Evolutionary conservation across 2,797 vertebrate genomes (phyloP), one percentile per base, ranked within the genome.

Genomic region (Spheniscus humboldti): DNA sequence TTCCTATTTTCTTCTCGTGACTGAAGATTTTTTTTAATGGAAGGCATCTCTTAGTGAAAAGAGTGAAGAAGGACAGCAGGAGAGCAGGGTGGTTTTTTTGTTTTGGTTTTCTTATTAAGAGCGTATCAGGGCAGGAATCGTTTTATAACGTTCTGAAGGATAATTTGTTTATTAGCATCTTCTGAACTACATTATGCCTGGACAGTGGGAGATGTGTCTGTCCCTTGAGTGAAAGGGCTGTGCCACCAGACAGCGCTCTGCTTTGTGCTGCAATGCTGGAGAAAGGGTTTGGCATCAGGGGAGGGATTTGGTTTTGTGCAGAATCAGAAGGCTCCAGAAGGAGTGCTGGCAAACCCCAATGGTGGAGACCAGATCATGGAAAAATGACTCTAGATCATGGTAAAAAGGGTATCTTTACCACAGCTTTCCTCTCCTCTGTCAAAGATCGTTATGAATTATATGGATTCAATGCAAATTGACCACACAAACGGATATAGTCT

Each of bases 221-320:
- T 50, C 19, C 31, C 6, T 33, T 63, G 41, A 69, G 10, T 7
- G 14, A 18, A 56, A 59, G 25, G 28, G 45, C 43, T 5, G 48
- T 59, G 39, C 2, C 31, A 5, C 20, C 2, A 2, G 48, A 2
- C 19, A 45, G n/a, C 0, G 2, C 20, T 53, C 25, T 1, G 6
- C 35, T 48, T 57, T 23, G 33, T 7, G 2, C 20, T 66, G 57
- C 18, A 8, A 1, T 6, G 20, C 33, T 37, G 56, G 39, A 45
- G 50, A 45, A 56, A 2, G 31, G 31, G 0, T 15, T 57, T 30
- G 41, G 17, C 10, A 5, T 22, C 10, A 16, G 18, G 28, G 18
- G 28, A 33, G 28, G 30, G 23, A 1, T 23, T 91, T 33, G 18
- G 6, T n/a, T 47, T 73, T 33, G 27, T 19, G 43, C 12, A 16